Evolutionary conservation across 2,797 vertebrate genomes (phyloP).

Genomic region (Phrynocephalus guinanensis): DNA sequence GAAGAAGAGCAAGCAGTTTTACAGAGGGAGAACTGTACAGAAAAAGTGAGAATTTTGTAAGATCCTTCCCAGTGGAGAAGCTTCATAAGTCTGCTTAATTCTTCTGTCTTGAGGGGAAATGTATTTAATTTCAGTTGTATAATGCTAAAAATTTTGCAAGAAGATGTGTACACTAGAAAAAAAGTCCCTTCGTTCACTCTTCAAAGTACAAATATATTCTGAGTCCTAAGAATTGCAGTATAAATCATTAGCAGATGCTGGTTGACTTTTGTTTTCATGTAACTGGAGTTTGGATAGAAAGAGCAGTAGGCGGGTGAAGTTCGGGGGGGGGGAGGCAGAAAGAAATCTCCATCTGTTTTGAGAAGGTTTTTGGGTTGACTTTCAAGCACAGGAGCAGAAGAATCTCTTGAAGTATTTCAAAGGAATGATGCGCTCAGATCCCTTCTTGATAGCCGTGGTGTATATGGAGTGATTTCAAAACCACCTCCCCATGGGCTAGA

Average conservation of each 20-base stretch:
- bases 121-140: not conserved
- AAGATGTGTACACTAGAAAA: constrained; percentile 39
- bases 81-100: not conserved
- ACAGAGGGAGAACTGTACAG: not conserved
- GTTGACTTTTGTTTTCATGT: constrained; percentile 60
- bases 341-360: constrained; percentile 37
- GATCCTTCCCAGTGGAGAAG: not conserved
- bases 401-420: constrained; percentile 28
- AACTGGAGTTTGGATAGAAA: constrained; percentile 50
- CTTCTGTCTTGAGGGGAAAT: not conserved
- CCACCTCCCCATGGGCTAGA: not conserved
- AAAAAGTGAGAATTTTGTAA: constrained; percentile 40
- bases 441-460: constrained; percentile 11
- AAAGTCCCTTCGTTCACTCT: constrained; percentile 45
- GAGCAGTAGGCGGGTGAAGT: not conserved
- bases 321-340: not conserved
- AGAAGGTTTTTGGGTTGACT: constrained; percentile 42
- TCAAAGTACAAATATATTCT: constrained; percentile 55
- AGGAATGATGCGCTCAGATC: constrained; percentile 17
- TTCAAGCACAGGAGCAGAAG: constrained; percentile 34
- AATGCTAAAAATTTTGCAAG: constrained; percentile 34
- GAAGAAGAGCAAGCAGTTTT: constrained; percentile 8
- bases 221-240: constrained; percentile 59
- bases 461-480: constrained; percentile 1
- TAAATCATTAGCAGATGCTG: constrained; percentile 67